Evolutionary conservation across 2,797 vertebrate species (phyloP).

Genomic region (Poecile montanus): DNA sequence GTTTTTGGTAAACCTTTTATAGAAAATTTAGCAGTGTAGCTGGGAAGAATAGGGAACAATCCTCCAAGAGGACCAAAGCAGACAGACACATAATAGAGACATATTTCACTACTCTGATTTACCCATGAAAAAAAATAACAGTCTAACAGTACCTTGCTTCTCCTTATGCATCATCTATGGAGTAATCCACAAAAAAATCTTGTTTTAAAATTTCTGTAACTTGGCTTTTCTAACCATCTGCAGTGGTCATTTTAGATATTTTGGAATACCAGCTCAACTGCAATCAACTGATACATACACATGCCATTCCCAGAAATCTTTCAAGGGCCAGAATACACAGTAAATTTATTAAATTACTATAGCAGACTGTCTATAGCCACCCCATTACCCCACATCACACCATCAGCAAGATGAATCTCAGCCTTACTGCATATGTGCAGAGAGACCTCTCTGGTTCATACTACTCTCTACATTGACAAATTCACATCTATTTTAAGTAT

Average conservation of each 20-base stretch:
- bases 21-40: background rate
- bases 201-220: background rate
- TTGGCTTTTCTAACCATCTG: background rate
- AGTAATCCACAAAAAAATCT: conserved; percentile 1
- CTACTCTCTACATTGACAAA: background rate
- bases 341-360: background rate
- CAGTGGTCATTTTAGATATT: background rate
- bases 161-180: background rate
- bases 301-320: background rate
- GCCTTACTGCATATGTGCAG: background rate
- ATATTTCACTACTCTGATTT: background rate
- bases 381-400: background rate
- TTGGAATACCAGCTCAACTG: background rate
- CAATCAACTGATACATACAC: background rate
- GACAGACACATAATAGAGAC: background rate
- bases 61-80: background rate
- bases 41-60: background rate
- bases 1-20: background rate
- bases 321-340: background rate
- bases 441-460: background rate
- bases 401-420: background rate
- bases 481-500: background rate
- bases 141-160: conserved; percentile 10
- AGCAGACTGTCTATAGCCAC: background rate
- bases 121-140: background rate